These are phyloP conservation scores for Centropyge bicolor DNA, from an alignment of 2,797 vertebrate species.

Conservation along the genomic window DNA sequence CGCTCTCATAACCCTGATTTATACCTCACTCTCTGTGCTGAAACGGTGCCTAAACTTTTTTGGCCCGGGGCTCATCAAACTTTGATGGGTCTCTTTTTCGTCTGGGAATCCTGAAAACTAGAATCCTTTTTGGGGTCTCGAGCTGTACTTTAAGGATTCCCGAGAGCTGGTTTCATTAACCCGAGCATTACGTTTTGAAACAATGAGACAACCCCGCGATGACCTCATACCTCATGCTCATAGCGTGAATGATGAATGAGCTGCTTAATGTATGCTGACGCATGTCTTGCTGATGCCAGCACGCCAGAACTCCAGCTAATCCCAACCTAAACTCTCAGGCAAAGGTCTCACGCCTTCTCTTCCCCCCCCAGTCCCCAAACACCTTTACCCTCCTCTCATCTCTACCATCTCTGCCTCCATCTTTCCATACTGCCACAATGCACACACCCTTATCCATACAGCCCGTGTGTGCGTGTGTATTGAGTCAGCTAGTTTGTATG, in stretches of 20 bases:
- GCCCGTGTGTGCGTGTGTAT: slow-evolving; percentile 36
- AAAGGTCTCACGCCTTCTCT: slow-evolving; percentile 37
- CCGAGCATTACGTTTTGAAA: slow-evolving; percentile 21
- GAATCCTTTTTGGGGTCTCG: slow-evolving; percentile 19
- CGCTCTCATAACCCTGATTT: slow-evolving; percentile 20
- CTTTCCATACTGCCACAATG: slow-evolving; percentile 41
- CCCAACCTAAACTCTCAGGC: slow-evolving; percentile 47
- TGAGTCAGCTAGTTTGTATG: slow-evolving; percentile 83
- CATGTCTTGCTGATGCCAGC: slow-evolving; percentile 66
- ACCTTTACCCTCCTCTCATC: slow-evolving; percentile 33
- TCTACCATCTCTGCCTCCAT: slow-evolving; percentile 50
- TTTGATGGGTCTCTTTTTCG: slow-evolving; percentile 14
- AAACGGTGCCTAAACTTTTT: slow-evolving; percentile 20
- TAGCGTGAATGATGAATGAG: slow-evolving; percentile 72
- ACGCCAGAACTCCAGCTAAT: slow-evolving; percentile 53
- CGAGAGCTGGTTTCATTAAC: slow-evolving; percentile 56
- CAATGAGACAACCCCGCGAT: slow-evolving; percentile 33
- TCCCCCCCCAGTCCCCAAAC: slow-evolving; percentile 18
- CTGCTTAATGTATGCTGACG: slow-evolving; percentile 72
- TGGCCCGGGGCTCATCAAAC: slow-evolving; percentile 41
- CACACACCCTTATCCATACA: slow-evolving; percentile 48
- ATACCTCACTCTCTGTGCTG: slow-evolving; percentile 8
- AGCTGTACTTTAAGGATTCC: slow-evolving; percentile 31
- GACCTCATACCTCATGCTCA: slow-evolving; percentile 64
- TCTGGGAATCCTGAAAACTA: slow-evolving; percentile 13